Conservation (phyloP, 2,113 vertebrate genomes). For the Echinops telfairi region DNA sequence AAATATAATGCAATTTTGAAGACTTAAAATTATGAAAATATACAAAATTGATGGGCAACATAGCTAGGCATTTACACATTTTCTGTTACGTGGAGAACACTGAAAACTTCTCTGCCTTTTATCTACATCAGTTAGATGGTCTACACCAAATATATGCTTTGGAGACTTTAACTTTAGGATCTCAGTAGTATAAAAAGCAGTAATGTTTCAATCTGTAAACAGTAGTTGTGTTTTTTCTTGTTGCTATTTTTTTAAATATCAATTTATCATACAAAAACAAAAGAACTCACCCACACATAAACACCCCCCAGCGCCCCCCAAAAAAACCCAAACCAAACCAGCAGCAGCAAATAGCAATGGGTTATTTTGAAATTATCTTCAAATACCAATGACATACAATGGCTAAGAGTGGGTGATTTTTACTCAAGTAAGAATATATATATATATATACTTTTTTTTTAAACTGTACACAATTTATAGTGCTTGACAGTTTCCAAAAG, state of each 20-base stretch:
- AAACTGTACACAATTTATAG: constrained; percentile 87
- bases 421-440: constrained; percentile 87
- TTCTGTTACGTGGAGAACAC: constrained; percentile 83
- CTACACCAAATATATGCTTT: constrained; percentile 80
- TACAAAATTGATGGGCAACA: constrained; percentile 86
- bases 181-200: constrained; percentile 88
- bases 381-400: constrained; percentile 70
- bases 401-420: constrained; percentile 82
- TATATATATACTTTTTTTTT: constrained; percentile 76
- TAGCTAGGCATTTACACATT: constrained; percentile 82
- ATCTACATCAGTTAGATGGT: constrained; percentile 79
- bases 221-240: constrained; percentile 82
- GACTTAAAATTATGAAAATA: constrained; percentile 86
- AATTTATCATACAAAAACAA: constrained; percentile 77
- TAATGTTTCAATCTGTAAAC: constrained; percentile 88
- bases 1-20: constrained; percentile 88
- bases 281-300: constrained; percentile 59
- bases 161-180: constrained; percentile 83
- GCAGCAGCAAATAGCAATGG: constrained; percentile 83
- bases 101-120: constrained; percentile 77
- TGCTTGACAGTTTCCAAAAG: constrained; percentile 81
- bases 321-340: constrained; percentile 52
- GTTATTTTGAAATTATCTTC: constrained; percentile 79
- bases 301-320: neutral
- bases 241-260: constrained; percentile 76